Evolutionary conservation across 1,140 invertebrate species (phyloP).

Genomic region (Formica exsecta): DNA sequence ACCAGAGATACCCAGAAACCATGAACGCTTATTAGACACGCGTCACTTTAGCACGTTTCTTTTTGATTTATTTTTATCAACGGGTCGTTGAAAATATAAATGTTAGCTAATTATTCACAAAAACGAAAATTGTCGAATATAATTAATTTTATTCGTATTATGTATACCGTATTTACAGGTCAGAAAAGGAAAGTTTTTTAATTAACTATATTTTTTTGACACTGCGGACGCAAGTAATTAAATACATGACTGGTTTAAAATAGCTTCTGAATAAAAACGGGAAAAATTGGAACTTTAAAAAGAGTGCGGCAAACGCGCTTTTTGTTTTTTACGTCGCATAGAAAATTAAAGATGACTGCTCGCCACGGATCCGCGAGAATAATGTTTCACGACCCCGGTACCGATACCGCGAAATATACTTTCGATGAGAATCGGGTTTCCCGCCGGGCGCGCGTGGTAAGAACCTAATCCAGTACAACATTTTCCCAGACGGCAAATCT

Average conservation of each 20-base stretch:
- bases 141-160: neutral
- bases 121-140: neutral
- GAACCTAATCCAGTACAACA: conserved; percentile 65
- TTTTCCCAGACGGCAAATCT: conserved; percentile 63
- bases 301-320: neutral
- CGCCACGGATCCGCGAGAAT: conserved; percentile 25
- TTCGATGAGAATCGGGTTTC: conserved; percentile 59
- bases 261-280: too few species aligned
- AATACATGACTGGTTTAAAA: too few species aligned
- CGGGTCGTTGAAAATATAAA: conserved; percentile 1
- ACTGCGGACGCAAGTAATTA: too few species aligned
- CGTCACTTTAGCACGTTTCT: neutral
- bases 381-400: conserved; percentile 35
- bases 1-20: conserved; percentile 15
- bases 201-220: neutral
- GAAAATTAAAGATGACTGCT: conserved; percentile 52
- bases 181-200: neutral
- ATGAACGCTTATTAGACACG: conserved; percentile 28
- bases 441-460: conserved; percentile 47
- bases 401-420: conserved; percentile 58
- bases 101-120: neutral
- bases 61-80: neutral
- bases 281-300: neutral
- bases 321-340: neutral
- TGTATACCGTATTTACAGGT: neutral